Evolutionary conservation across 2,888 invertebrate genomes (phyloP).

Genomic region (Bombylius discolor): DNA sequence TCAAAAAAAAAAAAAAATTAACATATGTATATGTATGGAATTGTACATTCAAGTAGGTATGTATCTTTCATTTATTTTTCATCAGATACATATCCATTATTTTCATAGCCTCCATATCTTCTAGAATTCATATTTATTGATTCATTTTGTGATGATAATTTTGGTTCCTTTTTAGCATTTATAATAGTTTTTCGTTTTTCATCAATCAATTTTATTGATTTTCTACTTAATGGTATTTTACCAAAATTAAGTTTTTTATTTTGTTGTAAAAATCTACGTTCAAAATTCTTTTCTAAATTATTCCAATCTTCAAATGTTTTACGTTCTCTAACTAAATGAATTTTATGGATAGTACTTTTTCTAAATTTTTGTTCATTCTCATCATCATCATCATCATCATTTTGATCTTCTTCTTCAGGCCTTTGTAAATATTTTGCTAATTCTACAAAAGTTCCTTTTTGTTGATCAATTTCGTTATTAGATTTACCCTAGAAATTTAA

Average conservation of each 20-base stretch:
- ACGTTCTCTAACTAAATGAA: conserved; percentile 27
- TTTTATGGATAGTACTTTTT: conserved; percentile 29
- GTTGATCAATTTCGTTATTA: conserved; percentile 37
- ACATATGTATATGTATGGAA: too few species aligned
- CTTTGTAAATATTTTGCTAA: conserved; percentile 45
- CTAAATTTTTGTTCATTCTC: conserved; percentile 19
- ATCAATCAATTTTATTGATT: conserved; percentile 23
- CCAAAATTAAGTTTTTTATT: conserved; percentile 24
- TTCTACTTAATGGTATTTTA: conserved; percentile 28
- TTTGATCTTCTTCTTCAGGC: conserved; percentile 20
- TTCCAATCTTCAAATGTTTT: conserved; percentile 26
- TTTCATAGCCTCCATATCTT: too few species aligned
- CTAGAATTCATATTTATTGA: too few species aligned
- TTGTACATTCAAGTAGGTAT: too few species aligned
- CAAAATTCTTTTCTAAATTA: conserved; percentile 34
- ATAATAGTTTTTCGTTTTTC: neutral
- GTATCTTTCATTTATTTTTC: too few species aligned
- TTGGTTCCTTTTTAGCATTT: too few species aligned
- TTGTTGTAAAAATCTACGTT: conserved; percentile 8
- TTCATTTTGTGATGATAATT: too few species aligned
- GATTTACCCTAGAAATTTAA: neutral
- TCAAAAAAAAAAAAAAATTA: too few species aligned
- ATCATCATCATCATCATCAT: conserved; percentile 13
- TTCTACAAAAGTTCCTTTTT: conserved; percentile 47
- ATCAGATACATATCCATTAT: too few species aligned